Percentiles rank a stretch among this genome's conserved stretches.
These are phyloP conservation scores for Leptinotarsa lineolata DNA, from an alignment of 1,140 invertebrate genomes.

Conservation along the genomic window DNA sequence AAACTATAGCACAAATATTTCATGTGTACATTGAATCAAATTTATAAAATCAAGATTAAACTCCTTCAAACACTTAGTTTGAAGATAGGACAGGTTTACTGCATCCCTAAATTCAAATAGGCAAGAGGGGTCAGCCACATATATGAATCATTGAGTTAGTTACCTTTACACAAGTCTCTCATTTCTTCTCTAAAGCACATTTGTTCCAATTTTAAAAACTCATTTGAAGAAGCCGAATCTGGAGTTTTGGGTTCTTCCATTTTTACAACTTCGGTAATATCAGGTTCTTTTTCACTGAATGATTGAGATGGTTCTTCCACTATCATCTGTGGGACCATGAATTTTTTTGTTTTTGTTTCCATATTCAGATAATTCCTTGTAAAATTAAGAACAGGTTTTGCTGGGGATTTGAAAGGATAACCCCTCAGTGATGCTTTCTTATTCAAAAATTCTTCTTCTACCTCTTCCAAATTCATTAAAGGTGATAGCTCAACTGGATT, in stretches of 20 bases:
- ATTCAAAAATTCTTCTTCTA: conserved; percentile 14
- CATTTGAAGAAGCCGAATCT: neutral
- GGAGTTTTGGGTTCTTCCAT: conserved; percentile 21
- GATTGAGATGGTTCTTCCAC: conserved; percentile 1
- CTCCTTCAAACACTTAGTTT: no score
- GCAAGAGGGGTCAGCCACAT: no score
- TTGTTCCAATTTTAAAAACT: conserved; percentile 16
- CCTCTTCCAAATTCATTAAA: conserved; percentile 19
- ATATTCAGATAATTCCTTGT: neutral
- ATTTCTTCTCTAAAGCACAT: neutral
- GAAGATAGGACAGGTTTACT: no score
- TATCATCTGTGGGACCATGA: neutral
- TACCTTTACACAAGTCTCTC: neutral
- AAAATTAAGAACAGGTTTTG: neutral
- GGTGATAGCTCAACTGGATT: neutral
- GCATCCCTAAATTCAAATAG: no score
- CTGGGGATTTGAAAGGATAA: conserved; percentile 14
- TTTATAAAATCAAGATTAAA: no score
- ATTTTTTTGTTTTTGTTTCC: neutral
- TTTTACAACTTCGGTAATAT: neutral
- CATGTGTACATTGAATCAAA: no score
- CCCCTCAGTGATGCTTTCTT: conserved; percentile 12
- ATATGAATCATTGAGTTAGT: neutral
- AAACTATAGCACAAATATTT: no score
- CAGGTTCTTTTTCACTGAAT: neutral